Evolutionary conservation across 1,140 invertebrate genomes (phyloP), one percentile per base, ranked within the genome.

Genomic region (Drosophila athabasca): DNA sequence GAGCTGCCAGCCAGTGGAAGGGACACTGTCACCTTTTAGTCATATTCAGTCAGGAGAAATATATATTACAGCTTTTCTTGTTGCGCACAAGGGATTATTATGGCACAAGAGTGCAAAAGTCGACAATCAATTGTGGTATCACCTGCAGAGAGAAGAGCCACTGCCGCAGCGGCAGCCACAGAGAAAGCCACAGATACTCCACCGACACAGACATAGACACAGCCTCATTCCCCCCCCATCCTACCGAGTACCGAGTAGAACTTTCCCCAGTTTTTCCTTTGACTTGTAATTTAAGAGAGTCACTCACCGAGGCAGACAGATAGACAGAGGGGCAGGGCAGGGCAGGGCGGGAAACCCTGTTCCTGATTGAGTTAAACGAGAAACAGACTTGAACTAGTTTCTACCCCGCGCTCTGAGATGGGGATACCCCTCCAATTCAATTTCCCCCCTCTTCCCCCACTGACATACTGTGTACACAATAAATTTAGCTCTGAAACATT

Each of bases 401-500:
- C 64, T 11, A 26, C 7, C 39, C 15, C 7, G 60, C 39, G 60
- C 39, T 13, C 17, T 54, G 26, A 54, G 44, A 51, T 45, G 53
- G 39, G 45, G 52, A 26, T 44, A n/a, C n/a, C n/a, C 43, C 17
- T 17, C 41, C 50, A 6, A 19, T 22, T n/a, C 50, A 11, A 11
- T 39, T 35, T n/a, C n/a, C n/a, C n/a, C n/a, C n/a, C n/a, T n/a
- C 17, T 19, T 1, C 46, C 7, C 43, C 43, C 22, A 46, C 46
- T 51, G 57, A 61, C 43, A 60, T 50, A 48, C 67, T 62, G 57
- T 49, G 51, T 50, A 44, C n/a, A 71, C 82, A 87, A 88, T 85
- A 87, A 79, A 88, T 88, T 76, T 76, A 66, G 70, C 76, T 76
- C 66, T 49, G 39, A 65, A 39, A 51, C 76, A 87, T 79, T 88